Evolutionary conservation across 2,888 invertebrate species (phyloP).

Genomic region (Sialis lutaria): DNA sequence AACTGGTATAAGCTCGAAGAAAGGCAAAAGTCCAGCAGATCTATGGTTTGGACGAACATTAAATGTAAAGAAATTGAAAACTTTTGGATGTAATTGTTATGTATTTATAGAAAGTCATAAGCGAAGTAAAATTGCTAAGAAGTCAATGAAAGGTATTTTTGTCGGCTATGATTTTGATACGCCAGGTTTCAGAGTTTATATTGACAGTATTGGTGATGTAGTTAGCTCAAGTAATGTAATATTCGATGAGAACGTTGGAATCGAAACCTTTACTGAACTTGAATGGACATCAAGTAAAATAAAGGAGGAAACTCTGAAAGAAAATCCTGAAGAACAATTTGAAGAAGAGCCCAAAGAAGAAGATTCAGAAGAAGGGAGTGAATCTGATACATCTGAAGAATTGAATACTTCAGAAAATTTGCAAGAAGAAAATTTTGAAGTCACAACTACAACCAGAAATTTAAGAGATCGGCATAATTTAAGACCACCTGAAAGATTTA

Average conservation of each 20-base stretch:
- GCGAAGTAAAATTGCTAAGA: conserved; percentile 8
- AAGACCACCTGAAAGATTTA: neutral
- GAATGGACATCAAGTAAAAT: no score
- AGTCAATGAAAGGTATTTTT: conserved; percentile 10
- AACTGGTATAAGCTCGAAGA: conserved; percentile 8
- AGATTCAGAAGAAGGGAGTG: neutral
- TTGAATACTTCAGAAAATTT: no score
- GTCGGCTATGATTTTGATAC: conserved; percentile 13
- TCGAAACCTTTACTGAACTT: no score
- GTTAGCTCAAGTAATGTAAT: conserved; percentile 6
- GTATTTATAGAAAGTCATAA: conserved; percentile 7
- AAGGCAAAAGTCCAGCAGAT: conserved; percentile 8
- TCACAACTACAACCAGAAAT: neutral
- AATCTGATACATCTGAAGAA: neutral
- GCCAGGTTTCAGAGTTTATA: conserved; percentile 9
- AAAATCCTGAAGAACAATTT: no score
- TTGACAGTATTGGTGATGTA: neutral
- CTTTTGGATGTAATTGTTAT: neutral
- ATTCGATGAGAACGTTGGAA: no score
- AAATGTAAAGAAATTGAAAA: neutral
- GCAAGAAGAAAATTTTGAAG: no score
- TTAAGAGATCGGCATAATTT: neutral
- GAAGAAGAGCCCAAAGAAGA: no score
- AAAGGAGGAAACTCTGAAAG: no score
- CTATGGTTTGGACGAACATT: conserved; percentile 8